Conservation (phyloP, 2,113 vertebrate species). For the Apeltes quadracus region DNA sequence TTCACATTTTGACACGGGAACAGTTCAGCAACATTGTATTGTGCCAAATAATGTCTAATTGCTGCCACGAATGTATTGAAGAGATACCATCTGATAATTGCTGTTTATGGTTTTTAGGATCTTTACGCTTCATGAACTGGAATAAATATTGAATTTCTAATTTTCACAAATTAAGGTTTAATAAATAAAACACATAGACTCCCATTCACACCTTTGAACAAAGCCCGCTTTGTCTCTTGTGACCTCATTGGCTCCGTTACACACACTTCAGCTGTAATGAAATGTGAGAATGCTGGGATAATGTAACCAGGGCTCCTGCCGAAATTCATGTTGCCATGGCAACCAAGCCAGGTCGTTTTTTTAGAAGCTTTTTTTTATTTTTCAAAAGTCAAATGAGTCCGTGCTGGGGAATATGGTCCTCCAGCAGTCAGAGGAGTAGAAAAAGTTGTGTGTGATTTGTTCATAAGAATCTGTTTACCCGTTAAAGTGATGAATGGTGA, state of each 20-base stretch:
- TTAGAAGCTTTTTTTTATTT: constrained; percentile 27
- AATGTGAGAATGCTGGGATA: constrained; percentile 16
- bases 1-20: background rate
- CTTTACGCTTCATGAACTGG: background rate
- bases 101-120: background rate
- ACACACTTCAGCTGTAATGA: background rate
- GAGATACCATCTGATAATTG: background rate
- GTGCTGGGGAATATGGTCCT: background rate
- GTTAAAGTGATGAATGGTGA: background rate
- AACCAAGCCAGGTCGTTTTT: constrained; percentile 50
- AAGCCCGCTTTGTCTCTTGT: background rate
- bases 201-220: background rate
- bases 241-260: background rate
- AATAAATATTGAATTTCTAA: background rate
- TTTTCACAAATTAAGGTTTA: background rate
- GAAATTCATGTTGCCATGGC: constrained; percentile 63
- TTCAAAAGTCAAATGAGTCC: background rate
- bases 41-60: background rate
- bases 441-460: background rate
- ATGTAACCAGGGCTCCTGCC: constrained; percentile 7
- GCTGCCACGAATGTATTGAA: background rate
- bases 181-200: background rate
- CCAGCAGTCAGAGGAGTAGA: background rate
- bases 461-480: background rate
- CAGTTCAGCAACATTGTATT: background rate